Evolutionary conservation across 1,140 invertebrate species (phyloP).

Genomic region (Orussus abietinus): DNA sequence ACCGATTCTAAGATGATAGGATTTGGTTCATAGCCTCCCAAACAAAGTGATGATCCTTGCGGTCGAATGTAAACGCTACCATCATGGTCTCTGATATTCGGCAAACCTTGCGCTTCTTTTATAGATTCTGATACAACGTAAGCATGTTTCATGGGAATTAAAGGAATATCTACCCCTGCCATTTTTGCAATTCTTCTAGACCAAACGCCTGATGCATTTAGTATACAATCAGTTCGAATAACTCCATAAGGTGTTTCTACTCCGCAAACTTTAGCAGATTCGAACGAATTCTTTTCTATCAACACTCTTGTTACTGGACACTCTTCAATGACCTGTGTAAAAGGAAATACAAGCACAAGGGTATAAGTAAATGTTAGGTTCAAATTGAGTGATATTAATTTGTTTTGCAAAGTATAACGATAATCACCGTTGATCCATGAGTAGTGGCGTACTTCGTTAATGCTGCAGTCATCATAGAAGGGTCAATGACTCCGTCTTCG

Average conservation of each 20-base stretch:
- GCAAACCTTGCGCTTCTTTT: conserved; percentile 65
- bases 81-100: conserved; percentile 84
- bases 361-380: too few relatives aligned
- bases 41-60: conserved; percentile 74
- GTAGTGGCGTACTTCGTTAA: conserved; percentile 66
- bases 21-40: conserved; percentile 86
- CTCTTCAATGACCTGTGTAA: conserved; percentile 71
- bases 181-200: conserved; percentile 68
- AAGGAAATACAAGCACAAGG: too few relatives aligned
- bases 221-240: conserved; percentile 70
- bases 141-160: conserved; percentile 82
- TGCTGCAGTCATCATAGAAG: conserved; percentile 72
- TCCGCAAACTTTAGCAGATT: conserved; percentile 66
- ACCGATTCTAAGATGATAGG: conserved; percentile 73
- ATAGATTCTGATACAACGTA: conserved; percentile 81
- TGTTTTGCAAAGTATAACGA: conserved; percentile 3
- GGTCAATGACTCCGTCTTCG: conserved; percentile 78
- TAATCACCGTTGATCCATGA: conserved; percentile 66
- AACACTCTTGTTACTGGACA: conserved; percentile 68
- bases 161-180: conserved; percentile 68
- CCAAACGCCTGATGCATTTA: conserved; percentile 80
- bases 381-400: too few relatives aligned
- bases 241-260: conserved; percentile 69
- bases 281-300: conserved; percentile 57
- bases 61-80: conserved; percentile 77